Evolutionary conservation across 2,113 vertebrate genomes (phyloP).

Genomic region (Anas platyrhynchos): DNA sequence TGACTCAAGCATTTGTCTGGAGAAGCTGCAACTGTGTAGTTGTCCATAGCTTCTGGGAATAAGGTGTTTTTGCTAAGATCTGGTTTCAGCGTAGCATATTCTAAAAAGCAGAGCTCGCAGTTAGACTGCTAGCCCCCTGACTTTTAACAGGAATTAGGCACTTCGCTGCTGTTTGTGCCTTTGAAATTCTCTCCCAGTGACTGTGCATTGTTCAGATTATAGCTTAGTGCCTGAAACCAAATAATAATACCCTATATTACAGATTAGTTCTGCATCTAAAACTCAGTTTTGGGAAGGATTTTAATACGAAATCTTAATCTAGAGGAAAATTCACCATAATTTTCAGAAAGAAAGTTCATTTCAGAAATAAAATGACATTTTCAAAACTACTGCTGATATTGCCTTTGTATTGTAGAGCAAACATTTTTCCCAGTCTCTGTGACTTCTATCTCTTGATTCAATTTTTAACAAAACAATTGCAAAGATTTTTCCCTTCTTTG

Average conservation of each 20-base stretch:
- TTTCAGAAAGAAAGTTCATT: background rate
- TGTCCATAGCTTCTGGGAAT: background rate
- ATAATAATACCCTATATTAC: background rate
- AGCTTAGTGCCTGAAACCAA: background rate
- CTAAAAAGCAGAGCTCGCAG: background rate
- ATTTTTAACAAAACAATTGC: background rate
- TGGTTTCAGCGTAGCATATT: background rate
- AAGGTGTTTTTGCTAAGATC: background rate
- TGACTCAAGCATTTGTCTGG: background rate
- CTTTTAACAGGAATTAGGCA: background rate
- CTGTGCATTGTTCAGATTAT: fast-evolving
- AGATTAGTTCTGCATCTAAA: background rate
- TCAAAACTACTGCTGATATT: background rate
- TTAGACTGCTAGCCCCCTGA: background rate
- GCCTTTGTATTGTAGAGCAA: background rate
- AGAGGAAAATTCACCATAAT: background rate
- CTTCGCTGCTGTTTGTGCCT: background rate
- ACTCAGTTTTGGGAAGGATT: background rate
- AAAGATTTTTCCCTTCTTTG: background rate
- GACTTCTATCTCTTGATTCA: background rate
- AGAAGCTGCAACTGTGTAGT: background rate
- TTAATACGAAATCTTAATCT: background rate
- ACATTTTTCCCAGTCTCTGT: background rate
- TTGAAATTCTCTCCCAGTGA: background rate
- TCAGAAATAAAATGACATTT: background rate